A percentile compares a stretch with the other conserved stretches of the same genome.
Conservation (phyloP, 2,113 vertebrate genomes). For the Thermophis baileyi region DNA sequence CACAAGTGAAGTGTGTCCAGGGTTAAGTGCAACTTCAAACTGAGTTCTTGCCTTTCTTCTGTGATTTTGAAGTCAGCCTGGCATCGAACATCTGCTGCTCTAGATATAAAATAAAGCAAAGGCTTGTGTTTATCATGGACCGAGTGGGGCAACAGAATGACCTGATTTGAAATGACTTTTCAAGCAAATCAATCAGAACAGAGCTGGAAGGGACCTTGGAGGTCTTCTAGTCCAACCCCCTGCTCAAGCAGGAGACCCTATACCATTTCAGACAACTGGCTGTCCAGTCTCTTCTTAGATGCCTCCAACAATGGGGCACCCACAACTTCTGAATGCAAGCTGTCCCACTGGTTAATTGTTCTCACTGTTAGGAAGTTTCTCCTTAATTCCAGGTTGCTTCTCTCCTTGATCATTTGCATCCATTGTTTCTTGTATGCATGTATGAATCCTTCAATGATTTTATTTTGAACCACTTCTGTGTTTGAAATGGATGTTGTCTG, state of each 20-base stretch:
- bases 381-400: not conserved
- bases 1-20: not conserved
- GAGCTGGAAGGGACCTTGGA: not conserved
- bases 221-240: not conserved
- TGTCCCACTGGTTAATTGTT: not conserved
- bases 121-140: not conserved
- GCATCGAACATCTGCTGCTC: not conserved
- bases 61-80: not conserved
- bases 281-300: not conserved
- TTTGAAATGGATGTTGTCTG: not conserved
- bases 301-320: not conserved
- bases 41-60: not conserved
- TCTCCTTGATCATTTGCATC: not conserved
- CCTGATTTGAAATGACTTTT: not conserved
- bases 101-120: not conserved
- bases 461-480: not conserved
- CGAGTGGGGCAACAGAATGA: not conserved
- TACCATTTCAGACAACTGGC: not conserved
- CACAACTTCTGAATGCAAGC: not conserved
- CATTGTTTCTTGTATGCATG: not conserved
- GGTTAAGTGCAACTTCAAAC: not conserved
- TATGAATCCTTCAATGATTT: not conserved
- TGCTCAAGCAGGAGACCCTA: not conserved
- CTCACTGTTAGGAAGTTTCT: not conserved
- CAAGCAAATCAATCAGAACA: not conserved